Evolutionary conservation across 2,113 vertebrate genomes (phyloP).

Genomic region (Actenoides lindsayi): DNA sequence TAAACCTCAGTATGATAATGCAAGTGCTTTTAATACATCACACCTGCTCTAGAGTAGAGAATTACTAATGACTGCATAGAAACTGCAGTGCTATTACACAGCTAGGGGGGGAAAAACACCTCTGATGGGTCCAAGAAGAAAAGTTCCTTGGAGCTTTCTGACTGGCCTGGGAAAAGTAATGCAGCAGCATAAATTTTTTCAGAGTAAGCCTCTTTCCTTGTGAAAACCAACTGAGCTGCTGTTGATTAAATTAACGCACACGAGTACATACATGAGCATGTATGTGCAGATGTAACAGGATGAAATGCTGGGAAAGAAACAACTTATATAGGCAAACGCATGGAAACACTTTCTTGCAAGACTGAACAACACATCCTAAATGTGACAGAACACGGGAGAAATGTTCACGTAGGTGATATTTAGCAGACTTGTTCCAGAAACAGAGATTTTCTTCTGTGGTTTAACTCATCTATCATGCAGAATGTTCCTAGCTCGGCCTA

Average conservation of each 20-base stretch:
- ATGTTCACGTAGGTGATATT: background rate
- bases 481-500: background rate
- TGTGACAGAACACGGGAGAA: accelerated
- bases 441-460: background rate
- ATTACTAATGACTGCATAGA: background rate
- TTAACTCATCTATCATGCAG: background rate
- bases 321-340: background rate
- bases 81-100: background rate
- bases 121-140: background rate
- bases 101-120: background rate
- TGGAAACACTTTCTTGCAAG: background rate
- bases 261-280: background rate
- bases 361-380: background rate
- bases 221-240: background rate
- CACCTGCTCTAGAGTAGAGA: background rate
- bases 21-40: background rate
- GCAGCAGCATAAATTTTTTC: background rate
- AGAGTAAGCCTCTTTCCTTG: background rate
- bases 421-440: background rate
- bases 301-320: background rate
- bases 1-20: background rate
- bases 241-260: background rate
- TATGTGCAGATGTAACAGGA: accelerated
- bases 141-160: background rate
- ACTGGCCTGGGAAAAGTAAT: background rate